Percentiles rank a stretch among this genome's conserved stretches.
phyloP scores from a whole-genome alignment of 2,888 invertebrate species.

The Drosophila monieri region DNA sequence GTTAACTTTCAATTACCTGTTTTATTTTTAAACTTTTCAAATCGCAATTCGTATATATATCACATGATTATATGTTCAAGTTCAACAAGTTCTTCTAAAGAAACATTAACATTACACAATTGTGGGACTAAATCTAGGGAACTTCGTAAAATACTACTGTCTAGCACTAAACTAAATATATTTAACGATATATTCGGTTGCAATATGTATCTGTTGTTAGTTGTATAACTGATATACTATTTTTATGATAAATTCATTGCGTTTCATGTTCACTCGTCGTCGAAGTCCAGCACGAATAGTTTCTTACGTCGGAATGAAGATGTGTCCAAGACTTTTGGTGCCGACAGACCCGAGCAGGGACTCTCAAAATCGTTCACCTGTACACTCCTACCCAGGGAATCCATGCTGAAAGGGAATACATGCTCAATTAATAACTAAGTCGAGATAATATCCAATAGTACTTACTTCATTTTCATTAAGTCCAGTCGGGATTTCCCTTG shows the following conservation, averaged over 20 bases:
- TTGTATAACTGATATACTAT: conserved; percentile 54
- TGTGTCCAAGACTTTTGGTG: conserved; percentile 67
- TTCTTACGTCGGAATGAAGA: conserved; percentile 80
- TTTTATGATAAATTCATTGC: conserved; percentile 55
- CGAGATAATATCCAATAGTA: conserved; percentile 16
- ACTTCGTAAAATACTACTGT: conserved; percentile 38
- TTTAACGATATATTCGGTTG: conserved; percentile 49
- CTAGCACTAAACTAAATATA: conserved; percentile 53
- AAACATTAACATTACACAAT: conserved; percentile 75
- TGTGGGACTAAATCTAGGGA: conserved; percentile 53
- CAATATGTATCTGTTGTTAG: conserved; percentile 64
- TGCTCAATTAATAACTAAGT: background rate
- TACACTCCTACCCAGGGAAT: conserved; percentile 18
- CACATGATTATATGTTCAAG: conserved; percentile 71
- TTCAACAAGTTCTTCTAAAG: conserved; percentile 75
- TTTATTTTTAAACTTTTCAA: conserved; percentile 57
- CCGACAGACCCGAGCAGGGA: conserved; percentile 26
- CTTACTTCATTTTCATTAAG: conserved; percentile 40
- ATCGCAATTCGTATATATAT: conserved; percentile 71
- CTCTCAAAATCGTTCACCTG: conserved; percentile 13
- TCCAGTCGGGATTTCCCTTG: conserved; percentile 79
- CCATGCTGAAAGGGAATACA: conserved; percentile 16
- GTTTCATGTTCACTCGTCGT: conserved; percentile 71
- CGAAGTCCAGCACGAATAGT: conserved; percentile 76
- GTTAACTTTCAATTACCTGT: conserved; percentile 40